Percentiles rank a stretch among this genome's conserved stretches.
phyloP scores from a whole-genome alignment of 2,113 vertebrate genomes.

The Pao palembangensis region DNA sequence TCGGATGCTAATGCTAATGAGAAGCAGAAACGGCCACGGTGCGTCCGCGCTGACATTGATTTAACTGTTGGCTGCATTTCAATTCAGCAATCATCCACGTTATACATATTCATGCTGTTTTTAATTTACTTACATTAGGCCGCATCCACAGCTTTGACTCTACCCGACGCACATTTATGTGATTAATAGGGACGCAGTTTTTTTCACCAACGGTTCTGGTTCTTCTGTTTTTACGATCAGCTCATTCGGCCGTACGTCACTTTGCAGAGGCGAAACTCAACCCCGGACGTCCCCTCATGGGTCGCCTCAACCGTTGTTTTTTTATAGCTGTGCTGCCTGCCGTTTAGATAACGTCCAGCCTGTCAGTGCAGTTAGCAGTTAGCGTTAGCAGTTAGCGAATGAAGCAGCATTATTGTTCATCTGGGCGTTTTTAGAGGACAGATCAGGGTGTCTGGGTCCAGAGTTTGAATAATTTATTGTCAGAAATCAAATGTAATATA shows the following conservation, averaged over 20 bases:
- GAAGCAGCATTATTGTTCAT: too few species aligned
- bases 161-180: constrained; percentile 22
- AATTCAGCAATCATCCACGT: constrained; percentile 53
- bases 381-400: too few species aligned
- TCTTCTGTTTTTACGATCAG: constrained; percentile 15
- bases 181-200: constrained; percentile 31
- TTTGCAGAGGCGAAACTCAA: background rate
- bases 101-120: constrained; percentile 56
- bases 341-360: too few species aligned
- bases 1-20: constrained; percentile 45
- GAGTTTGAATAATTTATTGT: too few species aligned
- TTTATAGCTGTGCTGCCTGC: too few species aligned
- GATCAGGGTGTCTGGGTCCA: too few species aligned
- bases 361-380: too few species aligned
- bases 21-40: constrained; percentile 46
- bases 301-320: too few species aligned
- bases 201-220: constrained; percentile 12
- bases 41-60: constrained; percentile 64
- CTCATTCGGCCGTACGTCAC: background rate
- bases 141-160: constrained; percentile 40
- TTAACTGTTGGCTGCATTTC: constrained; percentile 59
- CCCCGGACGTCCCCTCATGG: background rate
- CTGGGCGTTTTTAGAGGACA: too few species aligned
- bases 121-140: constrained; percentile 59
- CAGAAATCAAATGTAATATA: too few species aligned